Base-by-base conservation (phyloP, 2,113 vertebrate species). In the Tragelaphus buxtoni region DNA sequence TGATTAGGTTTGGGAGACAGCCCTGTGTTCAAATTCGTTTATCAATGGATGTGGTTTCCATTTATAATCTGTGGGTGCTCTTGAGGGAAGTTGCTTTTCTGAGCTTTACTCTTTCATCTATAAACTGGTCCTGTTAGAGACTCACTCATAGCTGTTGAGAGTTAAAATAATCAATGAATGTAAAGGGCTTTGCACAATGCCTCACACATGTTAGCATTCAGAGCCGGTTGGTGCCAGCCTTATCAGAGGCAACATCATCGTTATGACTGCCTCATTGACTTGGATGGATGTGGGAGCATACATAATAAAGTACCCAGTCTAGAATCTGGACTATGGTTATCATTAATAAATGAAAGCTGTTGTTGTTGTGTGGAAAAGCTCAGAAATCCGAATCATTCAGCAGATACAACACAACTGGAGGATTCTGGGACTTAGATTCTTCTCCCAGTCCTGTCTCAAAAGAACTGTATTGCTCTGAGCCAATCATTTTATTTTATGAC, bases 211-310 rank as follows among this genome's bases (percentile, higher is more conserved):
- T 5, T 2, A 39, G 53, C 55, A 0, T 42, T 22, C 35, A 2
- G 8, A 2, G 5, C 56, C 17, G 1, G 81, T 7, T 8, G 88
- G 26, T 1, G 7, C 13, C 1, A 1, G 24, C 24, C 26, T 3
- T 10, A 5, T 32, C 42, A 39, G 9, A 1, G 0, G n/a, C 28
- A 1, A 3, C 74, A 0, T 4, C 12, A 4, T 7, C 11, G 0
- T 20, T 14, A 7, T 3, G 6, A 2, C 32, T 45, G 63, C 63
- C 55, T 95, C 12, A 0, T 4, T 60, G 76, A 30, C 53, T 30
- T n/a, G 42, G 88, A 51, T 11, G 76, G 60, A 20, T 18, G 45
- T 4, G 24, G 26, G 28, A 12, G 24, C 6, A 11, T 28, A 0
- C 2, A 2, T 42, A 2, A 81, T 45, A 2, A 69, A 77, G 47